phyloP scores from a whole-genome alignment of 2,113 vertebrate species.

The Corythaixoides concolor region DNA sequence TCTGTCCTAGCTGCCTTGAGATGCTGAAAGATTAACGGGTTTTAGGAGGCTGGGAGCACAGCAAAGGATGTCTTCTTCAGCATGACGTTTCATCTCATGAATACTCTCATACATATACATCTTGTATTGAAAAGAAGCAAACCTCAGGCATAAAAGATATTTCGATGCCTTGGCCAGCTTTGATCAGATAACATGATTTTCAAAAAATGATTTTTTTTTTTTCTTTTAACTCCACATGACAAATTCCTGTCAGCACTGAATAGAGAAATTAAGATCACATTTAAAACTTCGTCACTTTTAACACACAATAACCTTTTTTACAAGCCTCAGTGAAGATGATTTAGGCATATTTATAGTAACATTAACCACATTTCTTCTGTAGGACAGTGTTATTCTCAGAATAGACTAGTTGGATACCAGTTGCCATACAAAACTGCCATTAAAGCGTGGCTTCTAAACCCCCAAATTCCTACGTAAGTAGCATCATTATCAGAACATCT shows the following conservation, averaged over 20 bases:
- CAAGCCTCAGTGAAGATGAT: neutral
- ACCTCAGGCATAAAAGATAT: neutral
- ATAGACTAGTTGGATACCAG: neutral
- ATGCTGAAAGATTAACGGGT: neutral
- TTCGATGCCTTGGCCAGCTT: neutral
- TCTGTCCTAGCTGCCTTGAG: neutral
- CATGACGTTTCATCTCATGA: fast-evolving
- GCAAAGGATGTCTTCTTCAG: neutral
- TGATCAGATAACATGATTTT: neutral
- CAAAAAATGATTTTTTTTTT: neutral
- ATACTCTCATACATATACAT: no score
- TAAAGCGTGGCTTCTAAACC: neutral
- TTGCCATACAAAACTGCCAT: neutral
- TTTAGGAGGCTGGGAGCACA: fast-evolving
- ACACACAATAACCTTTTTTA: neutral
- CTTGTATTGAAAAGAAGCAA: neutral
- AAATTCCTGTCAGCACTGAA: neutral
- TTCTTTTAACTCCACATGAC: neutral
- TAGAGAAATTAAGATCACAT: neutral
- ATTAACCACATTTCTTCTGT: neutral
- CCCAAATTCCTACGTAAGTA: neutral
- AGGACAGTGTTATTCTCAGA: neutral
- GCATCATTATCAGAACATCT: neutral
- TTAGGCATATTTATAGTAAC: neutral
- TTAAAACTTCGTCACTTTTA: neutral